Evolutionary conservation across 2,113 vertebrate genomes (phyloP), one percentile per base, ranked within the genome.

Genomic region (Leptobrachium ailaonicum): DNA sequence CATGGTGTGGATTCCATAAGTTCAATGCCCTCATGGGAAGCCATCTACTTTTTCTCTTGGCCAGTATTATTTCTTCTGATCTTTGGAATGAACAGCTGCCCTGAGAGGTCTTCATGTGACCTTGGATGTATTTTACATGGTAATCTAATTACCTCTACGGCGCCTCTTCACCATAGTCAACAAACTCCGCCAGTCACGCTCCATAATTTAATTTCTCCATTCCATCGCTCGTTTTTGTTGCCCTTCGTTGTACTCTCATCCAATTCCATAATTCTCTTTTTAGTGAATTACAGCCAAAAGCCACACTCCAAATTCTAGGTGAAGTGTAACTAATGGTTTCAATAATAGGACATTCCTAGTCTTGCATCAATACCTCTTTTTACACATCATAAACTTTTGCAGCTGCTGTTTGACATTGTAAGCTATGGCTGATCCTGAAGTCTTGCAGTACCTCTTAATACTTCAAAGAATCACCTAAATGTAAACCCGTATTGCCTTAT

Each of bases 381-480:
- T 60, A 60, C 56, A 60, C 2, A 3, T 60, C 56, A 14, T 60
- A 14, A 14, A 60, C 10, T 14, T 60, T 60, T 60, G 56, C 56
- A 60, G 56, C 56, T 60, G 56, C 56, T 60, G 56, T 14, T 60
- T 60, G 56, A 60, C 56, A 60, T 60, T 12, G 11, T 11, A 12
- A 60, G 56, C 56, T 14, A 14, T 60, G 11, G 8, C 56, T 2
- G 58, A 63, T 45, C 3, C 14, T 20, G 41, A 13, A 68, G 41
- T 68, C 41, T 6, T 43, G 66, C 10, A 43, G 60, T 74, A 63
- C 60, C 73, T n/a, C 73, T 45, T 63, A 10, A 58, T 50, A 50
- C 4, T 50, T 50, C 47, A 50, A 50, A 50, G 47, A 50, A 50
- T 50, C 8, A 50, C 47, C 47, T 50, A 50, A 50, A 50, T 50